phyloP scores from a whole-genome alignment of 2,113 vertebrate species.

The Bambusicola thoracicus region DNA sequence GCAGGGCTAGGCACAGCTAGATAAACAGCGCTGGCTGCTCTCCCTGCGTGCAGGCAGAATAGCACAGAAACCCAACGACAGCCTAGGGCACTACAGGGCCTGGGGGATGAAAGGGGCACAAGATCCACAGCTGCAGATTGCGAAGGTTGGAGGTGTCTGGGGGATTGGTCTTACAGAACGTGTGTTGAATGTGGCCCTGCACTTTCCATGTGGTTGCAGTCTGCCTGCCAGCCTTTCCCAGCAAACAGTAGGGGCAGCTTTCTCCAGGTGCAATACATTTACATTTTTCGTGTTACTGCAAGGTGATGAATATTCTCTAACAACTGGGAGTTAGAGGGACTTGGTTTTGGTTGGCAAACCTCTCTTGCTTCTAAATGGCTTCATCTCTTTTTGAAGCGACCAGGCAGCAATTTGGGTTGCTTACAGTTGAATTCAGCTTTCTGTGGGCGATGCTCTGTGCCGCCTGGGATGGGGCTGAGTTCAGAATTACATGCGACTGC shows the following conservation, averaged over 20 bases:
- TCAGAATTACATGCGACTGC: not conserved
- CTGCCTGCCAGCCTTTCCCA: accelerated
- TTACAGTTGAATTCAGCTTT: not conserved
- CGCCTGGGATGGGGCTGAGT: not conserved
- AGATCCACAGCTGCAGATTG: not conserved
- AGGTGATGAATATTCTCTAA: not conserved
- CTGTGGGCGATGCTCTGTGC: not conserved
- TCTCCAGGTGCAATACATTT: not conserved
- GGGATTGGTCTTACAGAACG: not conserved
- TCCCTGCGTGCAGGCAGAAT: not conserved
- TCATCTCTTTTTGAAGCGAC: not conserved
- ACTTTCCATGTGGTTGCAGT: not conserved
- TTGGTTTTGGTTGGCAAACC: constrained; percentile 3
- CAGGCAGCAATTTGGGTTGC: not conserved
- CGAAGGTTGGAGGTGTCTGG: not conserved
- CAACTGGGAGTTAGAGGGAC: not conserved
- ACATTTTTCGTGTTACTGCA: not conserved
- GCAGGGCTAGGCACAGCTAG: no score
- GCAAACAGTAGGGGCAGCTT: not conserved
- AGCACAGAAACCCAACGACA: not conserved
- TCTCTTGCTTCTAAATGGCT: not conserved
- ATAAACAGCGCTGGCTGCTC: not conserved
- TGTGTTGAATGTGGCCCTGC: not conserved
- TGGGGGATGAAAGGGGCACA: accelerated
- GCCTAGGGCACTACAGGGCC: not conserved